Evolutionary conservation across 2,113 vertebrate species (phyloP), one percentile per base, ranked within the genome.

Genomic region (Zosterops hypoxanthus): DNA sequence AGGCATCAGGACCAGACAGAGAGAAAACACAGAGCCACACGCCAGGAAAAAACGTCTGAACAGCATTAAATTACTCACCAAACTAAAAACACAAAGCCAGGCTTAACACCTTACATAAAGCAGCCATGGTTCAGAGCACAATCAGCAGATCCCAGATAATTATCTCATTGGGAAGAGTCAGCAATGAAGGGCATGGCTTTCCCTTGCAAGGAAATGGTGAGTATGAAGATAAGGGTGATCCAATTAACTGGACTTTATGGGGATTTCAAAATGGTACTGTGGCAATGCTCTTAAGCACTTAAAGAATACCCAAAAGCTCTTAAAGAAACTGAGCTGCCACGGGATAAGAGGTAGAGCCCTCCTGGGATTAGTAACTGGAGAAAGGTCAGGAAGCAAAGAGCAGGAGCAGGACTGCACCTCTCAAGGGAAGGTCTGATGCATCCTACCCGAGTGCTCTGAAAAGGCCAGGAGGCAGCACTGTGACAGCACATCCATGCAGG

Each of bases 201-300:
- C 66, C 70, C 70, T 82, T 63, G 76, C 76, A 94, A 88, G 57
- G 52, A 86, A 91, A 72, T 10, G 14, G 36, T 39, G 52, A 80
- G 70, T 15, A n/a, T 22, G 31, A 78, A 85, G 90, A 93, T 82
- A 59, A 90, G 25, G 23, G 36, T 65, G 82, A 97, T 96, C 82
- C 90, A 95, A 93, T 96, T 95, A 97, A 72, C 65, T 2, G 2
- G 55, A 83, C 82, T 94, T 93, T 68, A 60, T 7, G 7, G 28
- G 70, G 90, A 88, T 95, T 95, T 93, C 88, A 78, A 92, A 76
- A 76, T 56, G 66, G 57, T 73, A 69, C n/a, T 49, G 82, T 57
- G 53, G 78, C 84, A 95, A 91, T 82, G 85, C 75, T 97, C 94
- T 95, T 94, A 95, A 90, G 59, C 11, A 11, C 85, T 94, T 93